These are phyloP conservation scores for Scotopteryx bipunctaria DNA, from an alignment of 2,888 invertebrate genomes.

Conservation along the genomic window DNA sequence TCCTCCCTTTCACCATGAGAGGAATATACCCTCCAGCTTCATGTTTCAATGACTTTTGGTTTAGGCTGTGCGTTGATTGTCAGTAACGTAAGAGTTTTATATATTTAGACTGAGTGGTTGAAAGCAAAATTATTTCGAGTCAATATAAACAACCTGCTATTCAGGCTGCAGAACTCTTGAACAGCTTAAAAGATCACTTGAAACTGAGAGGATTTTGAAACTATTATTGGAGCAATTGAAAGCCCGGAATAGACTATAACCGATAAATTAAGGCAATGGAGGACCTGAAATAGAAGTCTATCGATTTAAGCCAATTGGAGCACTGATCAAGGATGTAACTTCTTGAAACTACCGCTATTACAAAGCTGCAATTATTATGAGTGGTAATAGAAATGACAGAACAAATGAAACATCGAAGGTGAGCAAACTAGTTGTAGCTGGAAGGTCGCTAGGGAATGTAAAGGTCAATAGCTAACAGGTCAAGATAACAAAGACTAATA, in stretches of 20 bases:
- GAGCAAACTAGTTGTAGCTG: slow-evolving; percentile 18
- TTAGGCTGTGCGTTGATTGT: too few relatives aligned
- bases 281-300: slow-evolving; percentile 10
- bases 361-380: slow-evolving; percentile 1
- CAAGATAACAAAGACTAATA: slow-evolving; percentile 23
- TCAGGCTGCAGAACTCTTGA: slow-evolving; percentile 8
- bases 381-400: slow-evolving; percentile 14
- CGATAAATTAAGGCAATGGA: neutral
- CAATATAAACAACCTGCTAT: too few relatives aligned
- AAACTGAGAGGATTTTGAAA: slow-evolving; percentile 16
- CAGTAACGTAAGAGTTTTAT: too few relatives aligned
- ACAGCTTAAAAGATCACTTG: slow-evolving; percentile 28
- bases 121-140: too few relatives aligned
- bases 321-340: slow-evolving; percentile 6
- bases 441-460: slow-evolving; percentile 33
- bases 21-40: too few relatives aligned
- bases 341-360: slow-evolving; percentile 2
- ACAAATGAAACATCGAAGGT: slow-evolving; percentile 20
- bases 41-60: too few relatives aligned
- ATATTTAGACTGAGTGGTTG: too few relatives aligned
- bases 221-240: slow-evolving; percentile 14
- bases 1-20: too few relatives aligned
- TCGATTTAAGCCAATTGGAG: slow-evolving; percentile 2
- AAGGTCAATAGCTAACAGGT: slow-evolving; percentile 37
- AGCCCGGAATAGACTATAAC: neutral